These are phyloP conservation scores for Acrossocheilus fasciatus DNA, from an alignment of 2,797 vertebrate genomes.

Conservation along the genomic window DNA sequence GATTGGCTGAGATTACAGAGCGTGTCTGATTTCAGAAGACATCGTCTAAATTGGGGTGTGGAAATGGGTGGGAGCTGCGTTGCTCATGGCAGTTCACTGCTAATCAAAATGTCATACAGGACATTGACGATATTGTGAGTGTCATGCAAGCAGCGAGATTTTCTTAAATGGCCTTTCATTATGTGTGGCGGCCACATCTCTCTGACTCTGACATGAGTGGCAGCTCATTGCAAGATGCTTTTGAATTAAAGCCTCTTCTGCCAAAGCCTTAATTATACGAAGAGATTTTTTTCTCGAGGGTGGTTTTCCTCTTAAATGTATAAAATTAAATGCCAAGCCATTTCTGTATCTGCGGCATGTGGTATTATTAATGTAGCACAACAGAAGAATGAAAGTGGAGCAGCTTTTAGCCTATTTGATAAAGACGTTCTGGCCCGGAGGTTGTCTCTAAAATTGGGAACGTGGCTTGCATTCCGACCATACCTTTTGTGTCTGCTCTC, in stretches of 20 bases:
- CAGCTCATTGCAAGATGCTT: slow-evolving; percentile 36
- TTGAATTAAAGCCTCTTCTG: slow-evolving; percentile 38
- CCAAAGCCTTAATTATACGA: slow-evolving; percentile 23
- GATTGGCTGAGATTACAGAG: slow-evolving; percentile 29
- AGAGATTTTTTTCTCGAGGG: slow-evolving; percentile 21
- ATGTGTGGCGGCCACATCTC: slow-evolving; percentile 35
- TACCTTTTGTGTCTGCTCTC: slow-evolving; percentile 71
- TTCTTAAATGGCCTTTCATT: slow-evolving; percentile 50
- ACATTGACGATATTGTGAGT: slow-evolving; percentile 47
- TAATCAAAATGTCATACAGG: slow-evolving; percentile 43
- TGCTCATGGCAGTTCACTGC: slow-evolving; percentile 30
- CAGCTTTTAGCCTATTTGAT: slow-evolving; percentile 60
- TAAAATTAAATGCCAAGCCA: slow-evolving; percentile 17
- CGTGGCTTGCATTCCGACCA: slow-evolving; percentile 61
- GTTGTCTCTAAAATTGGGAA: slow-evolving; percentile 72
- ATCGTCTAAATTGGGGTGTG: slow-evolving; percentile 18
- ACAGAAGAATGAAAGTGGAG: slow-evolving; percentile 69
- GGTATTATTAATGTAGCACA: slow-evolving; percentile 70
- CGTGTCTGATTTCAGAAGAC: slow-evolving; percentile 25
- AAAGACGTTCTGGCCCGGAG: slow-evolving; percentile 67
- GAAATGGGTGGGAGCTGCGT: slow-evolving; percentile 9
- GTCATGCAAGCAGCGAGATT: slow-evolving; percentile 27
- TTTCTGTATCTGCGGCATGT: slow-evolving; percentile 64
- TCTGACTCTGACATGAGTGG: slow-evolving; percentile 43
- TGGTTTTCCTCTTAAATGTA: slow-evolving; percentile 12